phyloP scores from a whole-genome alignment of 2,797 vertebrate species.

The Falco novaeseelandiae region DNA sequence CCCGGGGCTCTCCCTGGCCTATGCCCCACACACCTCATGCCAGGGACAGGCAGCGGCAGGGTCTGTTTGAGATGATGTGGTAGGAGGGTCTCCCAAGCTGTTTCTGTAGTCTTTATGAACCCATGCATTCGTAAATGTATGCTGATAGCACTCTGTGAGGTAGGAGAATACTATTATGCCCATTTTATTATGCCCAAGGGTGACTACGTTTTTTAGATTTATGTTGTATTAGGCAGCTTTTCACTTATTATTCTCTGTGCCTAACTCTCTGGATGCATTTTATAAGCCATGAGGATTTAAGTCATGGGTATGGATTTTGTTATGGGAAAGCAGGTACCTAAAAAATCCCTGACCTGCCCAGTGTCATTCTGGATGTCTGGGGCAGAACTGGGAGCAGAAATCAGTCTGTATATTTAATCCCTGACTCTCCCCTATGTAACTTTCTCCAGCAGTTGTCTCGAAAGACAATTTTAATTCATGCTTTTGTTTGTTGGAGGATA shows the following conservation, averaged over 20 bases:
- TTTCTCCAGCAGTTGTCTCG: background rate
- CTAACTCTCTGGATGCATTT: constrained; percentile 58
- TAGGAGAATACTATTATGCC: constrained; percentile 44
- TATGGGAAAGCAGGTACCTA: constrained; percentile 4
- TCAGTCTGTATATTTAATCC: background rate
- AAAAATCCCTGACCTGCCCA: background rate
- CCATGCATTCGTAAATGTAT: constrained; percentile 31
- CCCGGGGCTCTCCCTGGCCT: fast-evolving
- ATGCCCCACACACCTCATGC: fast-evolving
- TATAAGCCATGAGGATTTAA: constrained; percentile 57
- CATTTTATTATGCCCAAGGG: constrained; percentile 61
- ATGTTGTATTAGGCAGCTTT: constrained; percentile 63
- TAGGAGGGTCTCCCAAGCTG: background rate
- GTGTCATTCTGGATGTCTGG: background rate
- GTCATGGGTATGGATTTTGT: constrained; percentile 44
- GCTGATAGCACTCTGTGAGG: constrained; percentile 35
- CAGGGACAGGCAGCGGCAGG: background rate
- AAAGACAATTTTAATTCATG: constrained; percentile 39
- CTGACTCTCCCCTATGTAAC: background rate
- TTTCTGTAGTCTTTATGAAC: constrained; percentile 1
- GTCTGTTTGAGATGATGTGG: background rate
- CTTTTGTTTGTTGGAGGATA: background rate
- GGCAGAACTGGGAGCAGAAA: background rate
- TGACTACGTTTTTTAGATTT: constrained; percentile 58
- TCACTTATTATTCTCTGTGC: constrained; percentile 61